A percentile compares a stretch with the other conserved stretches of the same genome.
phyloP scores from a whole-genome alignment of 2,888 invertebrate species.

The Ophion ventricosus region DNA sequence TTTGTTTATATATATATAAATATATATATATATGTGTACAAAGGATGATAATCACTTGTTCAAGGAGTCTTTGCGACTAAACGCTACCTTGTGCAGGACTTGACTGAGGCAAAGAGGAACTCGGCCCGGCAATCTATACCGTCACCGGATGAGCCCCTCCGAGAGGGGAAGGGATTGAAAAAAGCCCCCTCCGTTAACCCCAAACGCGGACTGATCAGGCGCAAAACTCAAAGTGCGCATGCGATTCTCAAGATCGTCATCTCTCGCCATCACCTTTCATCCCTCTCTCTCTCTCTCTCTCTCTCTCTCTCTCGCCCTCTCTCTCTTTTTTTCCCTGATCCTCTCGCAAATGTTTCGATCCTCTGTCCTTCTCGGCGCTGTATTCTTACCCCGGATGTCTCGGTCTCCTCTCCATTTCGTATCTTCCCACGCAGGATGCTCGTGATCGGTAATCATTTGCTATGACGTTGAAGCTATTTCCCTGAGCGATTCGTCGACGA shows the following conservation, averaged over 20 bases:
- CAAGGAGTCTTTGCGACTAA: slow-evolving; percentile 73
- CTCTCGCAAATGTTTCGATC: not conserved
- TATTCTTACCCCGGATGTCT: slow-evolving; percentile 53
- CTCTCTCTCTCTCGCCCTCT: too few species aligned
- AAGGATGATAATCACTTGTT: slow-evolving; percentile 55
- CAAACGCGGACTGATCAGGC: slow-evolving; percentile 28
- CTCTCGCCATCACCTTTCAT: slow-evolving; percentile 3
- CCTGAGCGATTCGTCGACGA: not conserved
- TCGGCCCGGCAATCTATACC: slow-evolving; percentile 79
- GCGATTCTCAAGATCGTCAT: slow-evolving; percentile 30
- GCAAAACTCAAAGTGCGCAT: slow-evolving; percentile 29
- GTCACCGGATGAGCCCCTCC: slow-evolving; percentile 69
- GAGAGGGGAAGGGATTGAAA: slow-evolving; percentile 54
- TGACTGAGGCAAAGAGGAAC: slow-evolving; percentile 74
- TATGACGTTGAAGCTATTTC: slow-evolving; percentile 34
- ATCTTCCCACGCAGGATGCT: slow-evolving; percentile 25
- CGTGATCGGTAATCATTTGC: slow-evolving; percentile 25
- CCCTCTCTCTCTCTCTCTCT: slow-evolving; percentile 22
- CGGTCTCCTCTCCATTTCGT: not conserved
- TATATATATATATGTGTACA: not conserved
- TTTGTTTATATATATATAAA: not conserved
- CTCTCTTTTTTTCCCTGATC: not conserved
- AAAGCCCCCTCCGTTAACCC: slow-evolving; percentile 7
- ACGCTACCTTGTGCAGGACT: slow-evolving; percentile 73
- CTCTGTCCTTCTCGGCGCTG: not conserved